Percentiles rank a stretch among this genome's conserved stretches.
Evolutionary conservation across 2,113 vertebrate genomes (phyloP).

Genomic region (Labrus mixtus): DNA sequence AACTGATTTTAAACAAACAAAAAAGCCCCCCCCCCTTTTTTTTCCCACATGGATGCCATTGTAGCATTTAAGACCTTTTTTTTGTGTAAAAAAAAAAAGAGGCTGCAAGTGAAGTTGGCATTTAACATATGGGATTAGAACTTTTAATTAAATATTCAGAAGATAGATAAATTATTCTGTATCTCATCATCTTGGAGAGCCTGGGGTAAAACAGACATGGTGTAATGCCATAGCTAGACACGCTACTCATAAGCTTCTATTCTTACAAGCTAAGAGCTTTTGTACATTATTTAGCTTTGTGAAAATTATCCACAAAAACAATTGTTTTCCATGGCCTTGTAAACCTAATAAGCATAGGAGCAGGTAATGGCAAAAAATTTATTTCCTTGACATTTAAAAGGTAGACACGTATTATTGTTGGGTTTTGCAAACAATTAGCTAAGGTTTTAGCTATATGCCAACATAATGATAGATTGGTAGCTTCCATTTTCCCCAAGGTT

Average conservation of each 20-base stretch:
- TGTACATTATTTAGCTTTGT: too few relatives aligned
- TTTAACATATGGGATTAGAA: constrained; percentile 53
- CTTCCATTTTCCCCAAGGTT: too few relatives aligned
- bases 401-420: too few relatives aligned
- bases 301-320: too few relatives aligned
- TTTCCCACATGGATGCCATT: background rate
- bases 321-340: too few relatives aligned
- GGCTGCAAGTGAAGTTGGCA: constrained; percentile 28
- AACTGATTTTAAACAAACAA: background rate
- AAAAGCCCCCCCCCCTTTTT: background rate
- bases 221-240: constrained; percentile 44
- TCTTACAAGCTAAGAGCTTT: background rate
- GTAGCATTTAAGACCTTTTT: constrained; percentile 10
- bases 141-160: constrained; percentile 64
- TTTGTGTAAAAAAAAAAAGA: constrained; percentile 34
- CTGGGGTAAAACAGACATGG: constrained; percentile 38
- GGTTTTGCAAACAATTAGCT: too few relatives aligned
- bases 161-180: constrained; percentile 63
- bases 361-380: too few relatives aligned
- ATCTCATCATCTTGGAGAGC: constrained; percentile 54
- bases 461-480: too few relatives aligned
- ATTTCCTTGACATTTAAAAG: too few relatives aligned
- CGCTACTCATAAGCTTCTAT: constrained; percentile 21
- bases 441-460: too few relatives aligned
- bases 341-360: too few relatives aligned